Percentiles rank a stretch among this genome's conserved stretches.
These are phyloP conservation scores for Heteromormyrus szaboi DNA, from an alignment of 2,797 vertebrate species.

Conservation along the genomic window DNA sequence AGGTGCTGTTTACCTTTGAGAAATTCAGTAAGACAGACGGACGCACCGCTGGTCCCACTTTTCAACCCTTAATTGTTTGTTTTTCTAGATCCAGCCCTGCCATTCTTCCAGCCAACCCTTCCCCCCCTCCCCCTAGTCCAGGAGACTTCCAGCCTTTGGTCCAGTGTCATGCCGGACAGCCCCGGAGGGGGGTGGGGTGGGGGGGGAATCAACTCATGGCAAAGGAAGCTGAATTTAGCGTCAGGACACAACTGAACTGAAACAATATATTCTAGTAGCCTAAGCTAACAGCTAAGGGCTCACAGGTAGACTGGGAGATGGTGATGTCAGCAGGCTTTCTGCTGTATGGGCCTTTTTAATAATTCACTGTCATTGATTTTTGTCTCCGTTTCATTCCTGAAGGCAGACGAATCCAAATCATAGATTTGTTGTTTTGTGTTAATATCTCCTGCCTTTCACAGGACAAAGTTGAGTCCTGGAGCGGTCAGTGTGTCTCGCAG, in stretches of 20 bases:
- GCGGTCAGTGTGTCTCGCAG: constrained; percentile 1
- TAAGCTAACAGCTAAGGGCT: not conserved
- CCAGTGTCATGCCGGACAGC: not conserved
- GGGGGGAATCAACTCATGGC: not conserved
- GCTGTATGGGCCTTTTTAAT: not conserved
- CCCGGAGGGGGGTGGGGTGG: not conserved
- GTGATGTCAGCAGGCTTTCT: not conserved
- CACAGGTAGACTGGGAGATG: not conserved
- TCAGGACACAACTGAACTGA: not conserved
- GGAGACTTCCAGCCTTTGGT: not conserved
- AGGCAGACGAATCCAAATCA: constrained; percentile 4
- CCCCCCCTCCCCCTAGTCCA: not conserved
- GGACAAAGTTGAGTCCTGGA: not conserved
- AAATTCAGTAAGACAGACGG: constrained; percentile 30
- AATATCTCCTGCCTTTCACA: constrained; percentile 12
- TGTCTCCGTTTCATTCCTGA: not conserved
- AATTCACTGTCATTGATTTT: constrained; percentile 15
- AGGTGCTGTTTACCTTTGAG: constrained; percentile 28
- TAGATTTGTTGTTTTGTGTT: constrained; percentile 9
- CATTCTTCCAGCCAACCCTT: constrained; percentile 8
- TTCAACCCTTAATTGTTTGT: constrained; percentile 16
- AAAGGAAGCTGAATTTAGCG: not conserved
- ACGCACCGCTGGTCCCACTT: constrained; percentile 22
- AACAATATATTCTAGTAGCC: not conserved
- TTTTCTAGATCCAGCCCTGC: constrained; percentile 6